phyloP scores from a whole-genome alignment of 2,888 invertebrate genomes.

The Calliscelio sp. region DNA sequence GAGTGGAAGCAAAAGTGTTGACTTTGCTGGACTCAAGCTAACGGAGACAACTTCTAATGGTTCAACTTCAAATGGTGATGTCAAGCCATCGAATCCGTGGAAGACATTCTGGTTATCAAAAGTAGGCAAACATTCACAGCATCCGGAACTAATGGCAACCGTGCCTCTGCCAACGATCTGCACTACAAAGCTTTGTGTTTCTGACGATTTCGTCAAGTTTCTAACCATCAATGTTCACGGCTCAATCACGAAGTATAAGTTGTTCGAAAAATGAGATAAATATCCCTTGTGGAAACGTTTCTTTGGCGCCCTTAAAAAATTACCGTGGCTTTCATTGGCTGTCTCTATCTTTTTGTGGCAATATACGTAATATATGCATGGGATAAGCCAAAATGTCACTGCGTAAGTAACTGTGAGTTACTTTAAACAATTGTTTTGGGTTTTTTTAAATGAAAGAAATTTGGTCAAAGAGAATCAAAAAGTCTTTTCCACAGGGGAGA shows the following conservation, averaged over 20 bases:
- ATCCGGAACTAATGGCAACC: slow-evolving; percentile 79
- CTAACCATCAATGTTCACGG: slow-evolving; percentile 83
- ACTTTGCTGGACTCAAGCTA: slow-evolving; percentile 43
- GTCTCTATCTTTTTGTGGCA: slow-evolving; percentile 37
- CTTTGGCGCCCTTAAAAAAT: too few relatives aligned
- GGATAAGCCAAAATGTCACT: not conserved
- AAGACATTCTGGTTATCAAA: slow-evolving; percentile 80
- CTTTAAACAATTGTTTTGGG: too few relatives aligned
- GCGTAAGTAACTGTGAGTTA: too few relatives aligned
- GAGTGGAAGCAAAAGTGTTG: slow-evolving; percentile 64
- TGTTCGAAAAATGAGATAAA: slow-evolving; percentile 53
- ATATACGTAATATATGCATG: slow-evolving; percentile 4
- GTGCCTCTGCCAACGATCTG: slow-evolving; percentile 81
- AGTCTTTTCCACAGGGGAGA: slow-evolving; percentile 45
- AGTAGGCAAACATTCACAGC: slow-evolving; percentile 76
- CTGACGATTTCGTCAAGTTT: slow-evolving; percentile 83
- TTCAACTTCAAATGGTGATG: slow-evolving; percentile 9
- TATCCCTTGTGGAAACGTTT: slow-evolving; percentile 62
- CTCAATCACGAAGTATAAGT: slow-evolving; percentile 76
- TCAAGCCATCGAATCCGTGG: not conserved
- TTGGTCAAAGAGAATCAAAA: slow-evolving; percentile 40
- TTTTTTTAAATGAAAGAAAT: too few relatives aligned
- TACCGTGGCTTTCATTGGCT: slow-evolving; percentile 46
- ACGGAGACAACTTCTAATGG: slow-evolving; percentile 11
- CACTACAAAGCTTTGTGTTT: slow-evolving; percentile 81